These are phyloP conservation scores for Drosophila bipectinata DNA, from an alignment of 1,140 invertebrate genomes.

Conservation along the genomic window DNA sequence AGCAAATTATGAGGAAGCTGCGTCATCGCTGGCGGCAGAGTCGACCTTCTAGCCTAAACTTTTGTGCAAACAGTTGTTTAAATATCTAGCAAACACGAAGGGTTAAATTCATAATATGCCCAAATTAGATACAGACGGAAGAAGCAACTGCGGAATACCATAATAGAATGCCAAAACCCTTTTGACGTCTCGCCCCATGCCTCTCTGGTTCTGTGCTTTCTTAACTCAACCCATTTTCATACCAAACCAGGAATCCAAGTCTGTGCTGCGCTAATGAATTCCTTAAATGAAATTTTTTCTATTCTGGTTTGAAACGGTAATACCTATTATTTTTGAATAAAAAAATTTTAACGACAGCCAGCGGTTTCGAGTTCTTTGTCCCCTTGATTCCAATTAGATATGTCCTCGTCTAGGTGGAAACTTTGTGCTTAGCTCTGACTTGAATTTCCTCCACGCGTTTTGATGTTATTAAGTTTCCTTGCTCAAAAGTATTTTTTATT, in stretches of 20 bases:
- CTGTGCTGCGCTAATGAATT: constrained; percentile 65
- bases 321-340: constrained; percentile 66
- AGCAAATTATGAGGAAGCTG: constrained; percentile 66
- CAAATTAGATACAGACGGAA: constrained; percentile 74
- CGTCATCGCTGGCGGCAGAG: constrained; percentile 27
- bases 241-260: background rate
- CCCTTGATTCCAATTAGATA: constrained; percentile 53
- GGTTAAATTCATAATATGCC: constrained; percentile 82
- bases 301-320: constrained; percentile 75
- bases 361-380: constrained; percentile 2
- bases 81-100: constrained; percentile 80
- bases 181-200: constrained; percentile 12
- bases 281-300: constrained; percentile 70
- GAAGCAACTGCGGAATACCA: constrained; percentile 67
- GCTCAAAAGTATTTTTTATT: background rate
- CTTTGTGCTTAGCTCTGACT: constrained; percentile 17
- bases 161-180: constrained; percentile 61
- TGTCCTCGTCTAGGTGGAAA: constrained; percentile 35
- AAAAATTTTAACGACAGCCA: constrained; percentile 7
- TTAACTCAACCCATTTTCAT: background rate
- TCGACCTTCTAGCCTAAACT: constrained; percentile 76
- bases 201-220: background rate
- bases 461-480: constrained; percentile 41
- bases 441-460: constrained; percentile 7
- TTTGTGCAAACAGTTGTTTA: constrained; percentile 82